A percentile compares a stretch with the other conserved stretches of the same genome.
Evolutionary conservation across 2,113 vertebrate genomes (phyloP).

Genomic region (Empidonax traillii): DNA sequence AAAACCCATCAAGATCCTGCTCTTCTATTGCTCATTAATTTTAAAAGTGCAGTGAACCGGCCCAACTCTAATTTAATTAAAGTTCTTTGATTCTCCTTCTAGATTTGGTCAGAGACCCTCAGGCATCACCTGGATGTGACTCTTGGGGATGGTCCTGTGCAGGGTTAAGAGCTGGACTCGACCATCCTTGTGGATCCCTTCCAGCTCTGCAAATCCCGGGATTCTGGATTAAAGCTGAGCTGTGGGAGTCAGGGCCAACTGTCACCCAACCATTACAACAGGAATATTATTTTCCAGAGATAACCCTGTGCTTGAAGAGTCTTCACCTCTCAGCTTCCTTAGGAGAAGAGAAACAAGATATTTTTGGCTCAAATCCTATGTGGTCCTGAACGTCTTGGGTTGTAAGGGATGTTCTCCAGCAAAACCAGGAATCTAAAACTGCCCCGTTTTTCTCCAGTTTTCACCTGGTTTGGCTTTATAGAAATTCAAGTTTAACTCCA

Average conservation of each 20-base stretch:
- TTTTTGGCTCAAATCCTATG: background rate
- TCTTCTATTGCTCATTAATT: background rate
- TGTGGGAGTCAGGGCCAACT: background rate
- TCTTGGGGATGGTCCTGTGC: background rate
- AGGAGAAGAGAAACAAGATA: background rate
- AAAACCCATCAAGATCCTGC: accelerated
- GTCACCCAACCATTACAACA: background rate
- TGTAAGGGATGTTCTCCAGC: background rate
- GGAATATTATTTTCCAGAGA: background rate
- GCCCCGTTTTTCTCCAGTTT: background rate
- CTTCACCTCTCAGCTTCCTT: background rate
- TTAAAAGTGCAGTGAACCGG: background rate
- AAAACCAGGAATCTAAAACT: background rate
- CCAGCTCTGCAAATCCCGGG: background rate
- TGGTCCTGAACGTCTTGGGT: accelerated
- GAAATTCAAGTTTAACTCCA: background rate
- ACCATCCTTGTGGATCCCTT: background rate
- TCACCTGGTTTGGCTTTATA: background rate
- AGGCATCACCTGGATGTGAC: background rate
- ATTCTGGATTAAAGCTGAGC: background rate
- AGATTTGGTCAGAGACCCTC: background rate
- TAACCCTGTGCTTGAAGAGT: background rate
- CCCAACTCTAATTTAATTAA: background rate
- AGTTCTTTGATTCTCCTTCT: background rate
- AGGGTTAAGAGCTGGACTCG: background rate